These are phyloP conservation scores for Drosophila parvula DNA, from an alignment of 1,140 invertebrate genomes.

Conservation along the genomic window DNA sequence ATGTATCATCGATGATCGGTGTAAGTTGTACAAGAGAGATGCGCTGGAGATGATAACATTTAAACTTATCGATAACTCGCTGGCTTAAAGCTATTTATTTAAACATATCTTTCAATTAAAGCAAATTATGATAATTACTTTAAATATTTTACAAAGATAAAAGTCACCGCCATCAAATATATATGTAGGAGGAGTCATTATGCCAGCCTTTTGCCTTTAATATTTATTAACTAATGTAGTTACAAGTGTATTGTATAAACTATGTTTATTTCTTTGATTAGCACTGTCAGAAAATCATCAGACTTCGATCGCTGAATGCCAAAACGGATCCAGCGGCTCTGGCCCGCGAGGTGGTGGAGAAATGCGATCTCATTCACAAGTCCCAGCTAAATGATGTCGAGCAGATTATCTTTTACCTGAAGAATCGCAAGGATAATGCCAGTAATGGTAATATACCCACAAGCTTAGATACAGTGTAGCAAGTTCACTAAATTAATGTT, in stretches of 20 bases:
- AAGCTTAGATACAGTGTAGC: fast-evolving
- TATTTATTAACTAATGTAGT: neutral
- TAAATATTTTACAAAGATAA: no score
- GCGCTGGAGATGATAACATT: no score
- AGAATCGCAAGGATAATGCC: slow-evolving; percentile 89
- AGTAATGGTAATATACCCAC: slow-evolving; percentile 57
- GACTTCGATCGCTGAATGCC: slow-evolving; percentile 92
- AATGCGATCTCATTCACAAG: slow-evolving; percentile 94
- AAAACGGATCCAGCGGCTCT: slow-evolving; percentile 92
- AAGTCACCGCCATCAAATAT: no score
- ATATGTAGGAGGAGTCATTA: no score
- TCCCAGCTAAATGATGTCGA: slow-evolving; percentile 94
- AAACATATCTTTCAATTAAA: no score
- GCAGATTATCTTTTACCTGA: slow-evolving; percentile 95
- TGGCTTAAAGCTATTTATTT: no score
- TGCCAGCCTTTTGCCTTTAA: no score
- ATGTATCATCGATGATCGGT: no score
- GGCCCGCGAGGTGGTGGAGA: slow-evolving; percentile 94
- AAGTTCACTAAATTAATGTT: neutral
- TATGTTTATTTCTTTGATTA: slow-evolving; percentile 50
- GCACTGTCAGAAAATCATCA: slow-evolving; percentile 93
- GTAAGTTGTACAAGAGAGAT: no score
- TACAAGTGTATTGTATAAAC: neutral
- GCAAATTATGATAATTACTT: no score
- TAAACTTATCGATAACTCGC: no score